These are phyloP conservation scores for Caenorhabditis sulstoni DNA, from an alignment of 2,888 invertebrate genomes.

Conservation along the genomic window DNA sequence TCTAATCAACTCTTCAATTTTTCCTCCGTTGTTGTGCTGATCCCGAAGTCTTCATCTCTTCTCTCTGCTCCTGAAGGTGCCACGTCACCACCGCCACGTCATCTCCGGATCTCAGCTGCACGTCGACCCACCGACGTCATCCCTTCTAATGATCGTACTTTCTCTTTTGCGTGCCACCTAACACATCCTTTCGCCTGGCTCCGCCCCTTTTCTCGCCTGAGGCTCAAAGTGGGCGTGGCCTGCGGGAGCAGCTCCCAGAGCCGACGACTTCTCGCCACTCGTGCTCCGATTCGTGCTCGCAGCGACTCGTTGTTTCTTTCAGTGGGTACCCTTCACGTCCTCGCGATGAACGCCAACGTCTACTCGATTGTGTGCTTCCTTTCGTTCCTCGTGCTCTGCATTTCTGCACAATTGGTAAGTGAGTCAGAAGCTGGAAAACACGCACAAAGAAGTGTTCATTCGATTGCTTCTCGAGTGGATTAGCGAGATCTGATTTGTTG, in stretches of 20 bases:
- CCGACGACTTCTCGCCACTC: too few species aligned
- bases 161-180: constrained; percentile 35
- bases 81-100: constrained; percentile 5
- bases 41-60: background rate
- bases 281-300: constrained; percentile 8
- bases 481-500: constrained; percentile 1
- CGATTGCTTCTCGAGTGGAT: constrained; percentile 39
- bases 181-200: background rate
- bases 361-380: constrained; percentile 53
- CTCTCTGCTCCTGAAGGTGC: constrained; percentile 25
- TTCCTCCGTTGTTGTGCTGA: background rate
- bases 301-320: constrained; percentile 13
- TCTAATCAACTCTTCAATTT: constrained; percentile 25
- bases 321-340: constrained; percentile 55
- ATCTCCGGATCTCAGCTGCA: constrained; percentile 19
- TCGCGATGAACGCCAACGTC: constrained; percentile 57
- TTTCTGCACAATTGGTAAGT: constrained; percentile 54
- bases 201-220: constrained; percentile 34
- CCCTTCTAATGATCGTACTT: constrained; percentile 15
- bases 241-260: constrained; percentile 18
- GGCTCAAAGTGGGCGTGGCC: constrained; percentile 25
- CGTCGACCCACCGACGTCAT: constrained; percentile 21
- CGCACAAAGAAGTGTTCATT: constrained; percentile 35
- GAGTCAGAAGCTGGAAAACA: constrained; percentile 14
- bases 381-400: constrained; percentile 51